These are phyloP conservation scores for Nomada ferruginata DNA, from an alignment of 2,888 invertebrate species.

Conservation along the genomic window DNA sequence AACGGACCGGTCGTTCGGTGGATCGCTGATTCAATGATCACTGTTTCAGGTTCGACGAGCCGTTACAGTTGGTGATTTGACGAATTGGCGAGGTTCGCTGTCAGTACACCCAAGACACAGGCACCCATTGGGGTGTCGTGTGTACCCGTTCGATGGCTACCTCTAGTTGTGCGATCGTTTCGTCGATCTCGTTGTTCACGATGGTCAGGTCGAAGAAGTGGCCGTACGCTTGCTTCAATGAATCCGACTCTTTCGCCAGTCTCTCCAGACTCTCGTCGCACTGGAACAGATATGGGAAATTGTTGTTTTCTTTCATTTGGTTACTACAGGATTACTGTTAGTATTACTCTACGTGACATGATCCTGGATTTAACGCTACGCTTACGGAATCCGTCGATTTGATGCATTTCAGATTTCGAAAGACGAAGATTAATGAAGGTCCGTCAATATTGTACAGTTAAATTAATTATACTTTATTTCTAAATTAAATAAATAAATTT, in stretches of 20 bases:
- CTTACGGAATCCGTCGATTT: too few relatives aligned
- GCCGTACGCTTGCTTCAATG: slow-evolving; percentile 98
- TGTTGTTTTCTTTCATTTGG: too few relatives aligned
- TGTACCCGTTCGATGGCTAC: slow-evolving; percentile 95
- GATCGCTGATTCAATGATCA: slow-evolving; percentile 69
- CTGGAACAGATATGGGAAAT: slow-evolving; percentile 85
- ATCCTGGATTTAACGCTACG: too few relatives aligned
- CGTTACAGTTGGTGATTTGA: slow-evolving; percentile 79
- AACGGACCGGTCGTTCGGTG: slow-evolving; percentile 59
- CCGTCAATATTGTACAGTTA: too few relatives aligned
- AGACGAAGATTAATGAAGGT: too few relatives aligned
- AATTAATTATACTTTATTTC: too few relatives aligned
- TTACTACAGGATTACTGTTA: too few relatives aligned
- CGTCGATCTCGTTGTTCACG: slow-evolving; percentile 99
- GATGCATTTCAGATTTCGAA: too few relatives aligned
- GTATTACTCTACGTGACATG: too few relatives aligned
- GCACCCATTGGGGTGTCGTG: slow-evolving; percentile 98
- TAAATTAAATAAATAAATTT: too few relatives aligned
- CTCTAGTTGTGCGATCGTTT: slow-evolving; percentile 97
- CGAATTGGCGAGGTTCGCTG: slow-evolving; percentile 85
- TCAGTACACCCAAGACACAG: slow-evolving; percentile 99
- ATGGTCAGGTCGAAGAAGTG: slow-evolving; percentile 99
- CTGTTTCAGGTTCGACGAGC: slow-evolving; percentile 81
- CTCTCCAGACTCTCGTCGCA: slow-evolving; percentile 99
- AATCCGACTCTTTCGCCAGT: slow-evolving; percentile 97